Conservation (phyloP, 2,888 invertebrate genomes). For the Ditylenchus weischeri region DNA sequence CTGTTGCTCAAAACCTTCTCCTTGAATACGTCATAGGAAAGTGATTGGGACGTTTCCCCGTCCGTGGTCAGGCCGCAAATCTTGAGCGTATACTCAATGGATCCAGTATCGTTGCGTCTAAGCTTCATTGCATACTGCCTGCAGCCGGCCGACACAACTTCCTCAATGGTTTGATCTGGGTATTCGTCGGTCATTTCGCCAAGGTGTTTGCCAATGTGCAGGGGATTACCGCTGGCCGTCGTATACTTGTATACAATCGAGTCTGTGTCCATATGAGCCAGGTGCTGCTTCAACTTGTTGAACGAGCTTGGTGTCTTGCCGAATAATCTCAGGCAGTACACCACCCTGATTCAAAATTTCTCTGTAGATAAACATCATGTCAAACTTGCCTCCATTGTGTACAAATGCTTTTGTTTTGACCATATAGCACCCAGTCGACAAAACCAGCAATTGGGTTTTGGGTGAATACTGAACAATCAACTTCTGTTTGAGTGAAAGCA, state of each 20-base stretch:
- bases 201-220: neutral
- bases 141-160: neutral
- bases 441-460: constrained; percentile 10
- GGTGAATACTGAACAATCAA: neutral
- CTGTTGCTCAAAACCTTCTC: too few relatives aligned
- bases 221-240: too few relatives aligned
- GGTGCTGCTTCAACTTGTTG: constrained; percentile 12
- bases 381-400: constrained; percentile 15
- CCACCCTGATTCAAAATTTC: neutral
- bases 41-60: neutral
- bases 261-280: constrained; percentile 1
- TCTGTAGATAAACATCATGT: constrained; percentile 12
- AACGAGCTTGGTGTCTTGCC: neutral
- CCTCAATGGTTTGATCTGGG: neutral
- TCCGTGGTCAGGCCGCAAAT: neutral
- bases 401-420: neutral
- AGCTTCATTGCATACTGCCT: constrained; percentile 1
- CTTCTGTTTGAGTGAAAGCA: neutral
- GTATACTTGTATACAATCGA: too few relatives aligned
- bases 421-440: constrained; percentile 15
- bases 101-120: neutral
- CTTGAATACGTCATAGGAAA: too few relatives aligned
- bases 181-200: too few relatives aligned
- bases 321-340: neutral
- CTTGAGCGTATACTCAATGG: neutral